A percentile compares a stretch with the other conserved stretches of the same genome.
Conservation (phyloP, 2,888 invertebrate genomes). For the Harpagoxenus sublaevis region DNA sequence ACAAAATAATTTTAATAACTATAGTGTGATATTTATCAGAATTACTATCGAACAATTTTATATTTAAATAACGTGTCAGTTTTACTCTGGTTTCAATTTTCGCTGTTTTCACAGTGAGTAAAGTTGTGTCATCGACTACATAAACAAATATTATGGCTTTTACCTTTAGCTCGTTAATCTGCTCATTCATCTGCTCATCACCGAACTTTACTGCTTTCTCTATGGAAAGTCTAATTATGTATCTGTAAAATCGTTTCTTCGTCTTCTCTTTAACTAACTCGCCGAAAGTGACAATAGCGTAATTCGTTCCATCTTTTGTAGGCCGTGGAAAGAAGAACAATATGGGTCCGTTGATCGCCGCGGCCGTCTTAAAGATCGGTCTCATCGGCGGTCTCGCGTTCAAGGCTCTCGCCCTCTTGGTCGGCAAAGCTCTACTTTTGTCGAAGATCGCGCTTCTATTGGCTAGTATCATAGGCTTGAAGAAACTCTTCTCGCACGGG, state of each 20-base stretch:
- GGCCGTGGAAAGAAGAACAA: constrained; percentile 92
- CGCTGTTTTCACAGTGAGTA: background rate
- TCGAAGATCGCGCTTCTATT: constrained; percentile 94
- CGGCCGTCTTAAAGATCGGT: constrained; percentile 93
- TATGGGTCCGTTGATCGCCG: constrained; percentile 91
- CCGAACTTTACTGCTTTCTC: constrained; percentile 54
- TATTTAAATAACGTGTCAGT: constrained; percentile 10
- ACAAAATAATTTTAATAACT: background rate
- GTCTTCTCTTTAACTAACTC: constrained; percentile 13
- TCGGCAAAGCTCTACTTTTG: constrained; percentile 94
- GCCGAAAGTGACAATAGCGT: constrained; percentile 60
- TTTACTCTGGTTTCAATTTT: constrained; percentile 34
- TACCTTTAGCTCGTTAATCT: constrained; percentile 26
- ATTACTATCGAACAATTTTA: background rate
- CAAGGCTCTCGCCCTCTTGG: constrained; percentile 93
- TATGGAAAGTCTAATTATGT: constrained; percentile 62
- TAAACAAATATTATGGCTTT: constrained; percentile 45
- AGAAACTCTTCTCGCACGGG: constrained; percentile 93
- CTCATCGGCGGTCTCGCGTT: constrained; percentile 93
- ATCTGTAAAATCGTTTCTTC: background rate
- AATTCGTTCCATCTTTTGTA: constrained; percentile 55
- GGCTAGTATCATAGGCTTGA: constrained; percentile 93
- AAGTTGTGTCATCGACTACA: constrained; percentile 47
- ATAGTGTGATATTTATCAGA: background rate
- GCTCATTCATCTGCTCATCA: constrained; percentile 35